phyloP scores from a whole-genome alignment of 2,797 vertebrate species.

The Chiropotes sagulatus region DNA sequence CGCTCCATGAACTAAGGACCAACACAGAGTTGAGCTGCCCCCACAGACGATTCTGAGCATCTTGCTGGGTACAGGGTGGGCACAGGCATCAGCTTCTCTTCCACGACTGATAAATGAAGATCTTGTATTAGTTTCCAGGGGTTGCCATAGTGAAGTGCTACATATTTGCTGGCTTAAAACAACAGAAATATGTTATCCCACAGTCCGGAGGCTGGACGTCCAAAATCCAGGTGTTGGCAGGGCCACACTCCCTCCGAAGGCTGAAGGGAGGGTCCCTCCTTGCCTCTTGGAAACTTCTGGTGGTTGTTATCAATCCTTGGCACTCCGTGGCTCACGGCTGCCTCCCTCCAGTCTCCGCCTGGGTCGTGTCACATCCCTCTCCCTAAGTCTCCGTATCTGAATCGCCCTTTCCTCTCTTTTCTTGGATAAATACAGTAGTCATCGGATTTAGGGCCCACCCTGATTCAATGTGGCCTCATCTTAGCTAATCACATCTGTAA shows the following conservation, averaged over 20 bases:
- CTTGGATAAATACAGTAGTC: neutral
- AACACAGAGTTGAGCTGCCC: neutral
- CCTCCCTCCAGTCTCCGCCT: neutral
- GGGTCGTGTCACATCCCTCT: fast-evolving
- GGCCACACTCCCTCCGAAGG: neutral
- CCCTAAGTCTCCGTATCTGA: neutral
- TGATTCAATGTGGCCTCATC: neutral
- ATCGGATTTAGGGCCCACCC: neutral
- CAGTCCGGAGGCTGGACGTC: neutral
- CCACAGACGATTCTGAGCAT: neutral
- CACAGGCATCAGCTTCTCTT: neutral
- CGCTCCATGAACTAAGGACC: neutral
- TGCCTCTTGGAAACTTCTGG: fast-evolving
- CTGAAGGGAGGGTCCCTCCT: fast-evolving
- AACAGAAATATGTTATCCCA: neutral
- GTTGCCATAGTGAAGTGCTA: no score
- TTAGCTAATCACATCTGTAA: neutral
- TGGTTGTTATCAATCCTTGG: neutral
- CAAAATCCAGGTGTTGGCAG: neutral
- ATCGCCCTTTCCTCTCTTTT: neutral
- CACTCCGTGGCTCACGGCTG: fast-evolving
- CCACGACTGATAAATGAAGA: neutral
- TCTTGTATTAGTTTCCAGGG: neutral
- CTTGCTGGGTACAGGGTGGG: fast-evolving
- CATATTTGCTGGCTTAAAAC: neutral